Percentiles rank a stretch among this genome's conserved stretches.
These are phyloP conservation scores for Agrotis clavis DNA, from an alignment of 2,888 invertebrate genomes.

Conservation along the genomic window DNA sequence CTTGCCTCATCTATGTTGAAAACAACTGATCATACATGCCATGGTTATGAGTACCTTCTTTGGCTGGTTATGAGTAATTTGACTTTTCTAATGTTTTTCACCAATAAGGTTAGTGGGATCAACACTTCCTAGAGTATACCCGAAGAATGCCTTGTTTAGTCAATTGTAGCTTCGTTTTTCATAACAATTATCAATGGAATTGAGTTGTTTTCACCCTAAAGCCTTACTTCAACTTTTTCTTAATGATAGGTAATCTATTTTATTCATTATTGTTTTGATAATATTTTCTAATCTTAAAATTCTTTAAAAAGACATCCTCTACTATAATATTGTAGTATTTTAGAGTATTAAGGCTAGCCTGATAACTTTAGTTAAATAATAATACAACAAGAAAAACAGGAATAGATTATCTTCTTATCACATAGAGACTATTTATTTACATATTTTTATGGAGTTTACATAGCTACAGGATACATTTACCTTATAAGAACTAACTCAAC, in stretches of 20 bases:
- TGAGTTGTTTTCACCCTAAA: not conserved
- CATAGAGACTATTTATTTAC: not conserved
- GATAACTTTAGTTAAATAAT: not conserved
- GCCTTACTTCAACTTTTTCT: not conserved
- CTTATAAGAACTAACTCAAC: not conserved
- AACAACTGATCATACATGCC: too few relatives aligned
- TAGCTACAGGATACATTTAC: not conserved
- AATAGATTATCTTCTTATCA: not conserved
- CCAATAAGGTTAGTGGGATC: too few relatives aligned
- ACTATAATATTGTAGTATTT: constrained; percentile 7
- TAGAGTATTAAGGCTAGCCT: not conserved
- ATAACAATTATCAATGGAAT: not conserved
- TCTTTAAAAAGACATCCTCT: not conserved
- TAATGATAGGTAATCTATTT: not conserved
- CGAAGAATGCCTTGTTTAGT: too few relatives aligned
- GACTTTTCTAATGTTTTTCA: too few relatives aligned
- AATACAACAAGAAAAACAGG: not conserved
- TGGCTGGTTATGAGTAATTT: too few relatives aligned
- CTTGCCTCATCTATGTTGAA: too few relatives aligned
- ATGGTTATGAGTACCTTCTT: too few relatives aligned
- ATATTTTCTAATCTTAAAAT: constrained; percentile 8
- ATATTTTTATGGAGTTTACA: not conserved
- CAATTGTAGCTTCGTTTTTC: not conserved
- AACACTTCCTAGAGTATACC: too few relatives aligned
- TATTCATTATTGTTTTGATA: constrained; percentile 25